Conservation (phyloP, 2,113 vertebrate species). For the Lota lota region DNA sequence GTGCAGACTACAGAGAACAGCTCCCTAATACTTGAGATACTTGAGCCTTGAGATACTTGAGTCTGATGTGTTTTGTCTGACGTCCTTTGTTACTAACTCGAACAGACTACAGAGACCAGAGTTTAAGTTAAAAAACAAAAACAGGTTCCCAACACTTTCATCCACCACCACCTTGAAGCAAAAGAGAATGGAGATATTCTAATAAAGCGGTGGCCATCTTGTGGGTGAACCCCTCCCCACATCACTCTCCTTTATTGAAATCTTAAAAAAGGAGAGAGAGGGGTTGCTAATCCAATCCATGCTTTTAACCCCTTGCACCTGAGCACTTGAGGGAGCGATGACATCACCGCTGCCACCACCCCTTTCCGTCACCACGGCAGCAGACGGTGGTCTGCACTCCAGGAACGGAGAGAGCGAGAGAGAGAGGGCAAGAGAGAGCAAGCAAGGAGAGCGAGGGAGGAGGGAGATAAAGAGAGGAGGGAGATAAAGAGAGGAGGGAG, state of each 20-base stretch:
- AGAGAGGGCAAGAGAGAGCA: neutral
- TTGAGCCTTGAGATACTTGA: too few relatives aligned
- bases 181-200: neutral
- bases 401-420: neutral
- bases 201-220: neutral
- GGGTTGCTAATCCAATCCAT: slow-evolving; percentile 26
- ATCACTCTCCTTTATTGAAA: neutral
- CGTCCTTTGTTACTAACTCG: too few relatives aligned
- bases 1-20: too few relatives aligned
- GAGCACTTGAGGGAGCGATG: neutral
- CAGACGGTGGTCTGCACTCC: neutral
- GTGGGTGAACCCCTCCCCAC: too few relatives aligned
- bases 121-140: too few relatives aligned
- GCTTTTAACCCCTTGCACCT: slow-evolving; percentile 24
- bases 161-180: too few relatives aligned
- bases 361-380: neutral
- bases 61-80: too few relatives aligned
- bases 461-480: neutral
- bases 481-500: neutral
- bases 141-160: too few relatives aligned
- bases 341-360: neutral
- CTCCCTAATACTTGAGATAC: too few relatives aligned
- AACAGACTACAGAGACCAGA: too few relatives aligned
- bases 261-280: slow-evolving; percentile 1
- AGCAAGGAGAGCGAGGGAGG: neutral